Percentiles rank a stretch among this genome's conserved stretches.
These are phyloP conservation scores for Drosophila setifemur DNA, from an alignment of 1,140 invertebrate species.

Conservation along the genomic window DNA sequence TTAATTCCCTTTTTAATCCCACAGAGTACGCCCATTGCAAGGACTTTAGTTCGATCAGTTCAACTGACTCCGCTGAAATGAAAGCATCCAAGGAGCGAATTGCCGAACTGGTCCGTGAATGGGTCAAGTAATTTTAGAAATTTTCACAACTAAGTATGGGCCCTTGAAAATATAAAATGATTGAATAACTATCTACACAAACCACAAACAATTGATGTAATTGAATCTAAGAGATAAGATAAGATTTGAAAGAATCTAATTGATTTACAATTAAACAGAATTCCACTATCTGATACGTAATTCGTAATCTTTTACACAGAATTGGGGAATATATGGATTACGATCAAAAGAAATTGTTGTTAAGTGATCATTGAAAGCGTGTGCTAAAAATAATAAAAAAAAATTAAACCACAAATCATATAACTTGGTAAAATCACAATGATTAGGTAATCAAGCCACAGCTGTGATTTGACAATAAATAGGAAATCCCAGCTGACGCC, in stretches of 20 bases:
- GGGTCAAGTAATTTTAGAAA: conserved; percentile 47
- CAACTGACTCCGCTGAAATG: conserved; percentile 83
- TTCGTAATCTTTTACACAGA: no score
- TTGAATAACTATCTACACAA: not conserved
- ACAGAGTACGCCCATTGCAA: conserved; percentile 87
- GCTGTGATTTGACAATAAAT: conserved; percentile 19
- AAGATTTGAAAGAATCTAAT: not conserved
- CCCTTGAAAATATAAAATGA: not conserved
- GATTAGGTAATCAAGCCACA: not conserved
- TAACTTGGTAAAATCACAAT: not conserved
- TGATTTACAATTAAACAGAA: not conserved
- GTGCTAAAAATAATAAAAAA: no score
- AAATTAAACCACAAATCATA: no score
- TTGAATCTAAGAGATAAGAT: not conserved
- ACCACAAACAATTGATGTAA: not conserved
- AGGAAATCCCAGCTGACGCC: conserved; percentile 1
- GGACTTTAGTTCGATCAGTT: conserved; percentile 84
- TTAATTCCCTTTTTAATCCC: not conserved
- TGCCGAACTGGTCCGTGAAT: conserved; percentile 65
- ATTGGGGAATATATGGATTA: no score
- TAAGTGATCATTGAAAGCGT: no score
- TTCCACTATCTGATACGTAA: not conserved
- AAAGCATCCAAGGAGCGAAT: conserved; percentile 70
- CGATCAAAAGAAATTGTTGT: no score
- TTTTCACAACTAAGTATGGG: not conserved